phyloP scores from a whole-genome alignment of 2,888 invertebrate genomes.

The Polia nebulosa region DNA sequence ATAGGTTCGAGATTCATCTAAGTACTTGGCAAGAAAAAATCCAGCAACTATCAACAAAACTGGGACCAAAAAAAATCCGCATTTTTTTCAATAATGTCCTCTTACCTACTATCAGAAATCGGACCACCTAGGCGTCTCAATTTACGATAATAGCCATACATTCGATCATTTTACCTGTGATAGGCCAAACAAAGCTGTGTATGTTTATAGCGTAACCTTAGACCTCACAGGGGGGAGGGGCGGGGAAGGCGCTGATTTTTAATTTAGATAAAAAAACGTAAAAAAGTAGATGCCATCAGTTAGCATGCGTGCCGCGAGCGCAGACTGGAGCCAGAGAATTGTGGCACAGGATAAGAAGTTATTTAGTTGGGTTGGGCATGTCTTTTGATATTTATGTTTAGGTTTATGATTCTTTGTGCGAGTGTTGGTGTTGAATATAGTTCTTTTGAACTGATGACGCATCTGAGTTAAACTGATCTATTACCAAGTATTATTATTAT shows the following conservation, averaged over 20 bases:
- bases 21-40: neutral
- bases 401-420: neutral
- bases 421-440: neutral
- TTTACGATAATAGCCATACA: constrained; percentile 36
- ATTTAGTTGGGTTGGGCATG: constrained; percentile 14
- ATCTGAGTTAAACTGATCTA: neutral
- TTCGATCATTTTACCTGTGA: constrained; percentile 48
- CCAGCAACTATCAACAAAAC: neutral
- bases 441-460: neutral
- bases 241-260: constrained; percentile 77
- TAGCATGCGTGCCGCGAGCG: constrained; percentile 69
- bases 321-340: constrained; percentile 32
- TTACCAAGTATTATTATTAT: neutral
- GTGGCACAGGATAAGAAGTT: constrained; percentile 50
- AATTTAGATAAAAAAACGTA: constrained; percentile 84
- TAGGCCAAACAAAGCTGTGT: constrained; percentile 50
- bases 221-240: constrained; percentile 67
- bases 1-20: neutral
- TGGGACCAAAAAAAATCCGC: constrained; percentile 1
- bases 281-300: constrained; percentile 77
- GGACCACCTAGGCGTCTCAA: constrained; percentile 39
- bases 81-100: constrained; percentile 11
- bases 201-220: constrained; percentile 73
- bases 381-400: neutral
- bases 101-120: constrained; percentile 10